Evolutionary conservation across 1,140 invertebrate genomes (phyloP), one percentile per base, ranked within the genome.

Genomic region (Ylistrum balloti): DNA sequence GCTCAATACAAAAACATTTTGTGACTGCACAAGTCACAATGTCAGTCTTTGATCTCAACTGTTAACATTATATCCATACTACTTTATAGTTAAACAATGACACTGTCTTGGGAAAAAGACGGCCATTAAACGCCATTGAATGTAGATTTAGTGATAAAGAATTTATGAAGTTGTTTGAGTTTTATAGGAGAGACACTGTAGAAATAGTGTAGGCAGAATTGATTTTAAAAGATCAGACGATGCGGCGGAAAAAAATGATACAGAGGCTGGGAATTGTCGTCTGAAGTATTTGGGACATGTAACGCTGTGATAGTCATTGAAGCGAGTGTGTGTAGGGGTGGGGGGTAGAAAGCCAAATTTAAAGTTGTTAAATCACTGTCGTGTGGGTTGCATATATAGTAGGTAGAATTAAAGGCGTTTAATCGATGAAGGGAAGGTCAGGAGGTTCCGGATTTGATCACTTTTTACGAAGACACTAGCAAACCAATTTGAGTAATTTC

Each of bases 211-310:
- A 74, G 56, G 56, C 56, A 74, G 17, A 74, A 74, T 48, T 48
- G 56, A 74, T 74, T 28, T 74, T 74, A 74, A 74, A n/a, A 74
- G 56, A 28, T 74, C 56, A 74, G 56, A 74, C 56, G n/a, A 74
- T 28, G 0, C 15, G n/a, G n/a, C n/a, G 11, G 15, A 13, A n/a
- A 74, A 28, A 45, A 45, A 1, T 74, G 22, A n/a, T 74, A 74
- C 56, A 17, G 56, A 74, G 15, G n/a, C 56, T 28, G 56, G 56
- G 22, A 11, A 28, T 74, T 17, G 56, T 74, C 56, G 17, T 45
- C 41, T 45, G 7, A 1, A 45, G 41, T 45, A 17, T 17, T 45
- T 74, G 20, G 5, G 35, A 38, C 35, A 38, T 38, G 5, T 38
- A 7, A 38, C 35, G 13, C 35, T 7, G 35, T 38, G 5, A 38